Evolutionary conservation across 1,140 invertebrate genomes (phyloP).

Genomic region (Drosophila watanabei): DNA sequence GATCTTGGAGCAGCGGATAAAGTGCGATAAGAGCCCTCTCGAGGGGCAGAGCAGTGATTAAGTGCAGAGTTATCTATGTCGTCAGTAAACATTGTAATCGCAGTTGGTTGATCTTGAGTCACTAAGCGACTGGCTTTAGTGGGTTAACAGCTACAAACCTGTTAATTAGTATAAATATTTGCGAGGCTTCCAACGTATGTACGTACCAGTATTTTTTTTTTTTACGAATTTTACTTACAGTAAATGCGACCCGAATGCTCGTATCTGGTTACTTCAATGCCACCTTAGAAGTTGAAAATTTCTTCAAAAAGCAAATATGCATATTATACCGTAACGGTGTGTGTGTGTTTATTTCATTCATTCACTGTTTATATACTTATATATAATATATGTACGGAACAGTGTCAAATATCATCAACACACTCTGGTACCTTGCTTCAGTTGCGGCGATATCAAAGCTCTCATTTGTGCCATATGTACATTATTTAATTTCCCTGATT

Average conservation of each 20-base stretch:
- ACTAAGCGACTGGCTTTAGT: conserved; percentile 15
- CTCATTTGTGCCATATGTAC: conserved; percentile 14
- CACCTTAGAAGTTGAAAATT: conserved; percentile 19
- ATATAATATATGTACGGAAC: neutral
- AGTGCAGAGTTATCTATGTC: conserved; percentile 33
- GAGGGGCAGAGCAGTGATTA: conserved; percentile 5
- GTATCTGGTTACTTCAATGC: conserved; percentile 28
- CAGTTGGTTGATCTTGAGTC: conserved; percentile 29
- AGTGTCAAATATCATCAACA: conserved; percentile 32
- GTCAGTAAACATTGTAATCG: conserved; percentile 38
- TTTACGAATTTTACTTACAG: conserved; percentile 1
- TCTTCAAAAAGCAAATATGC: conserved; percentile 12
- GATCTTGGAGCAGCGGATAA: conserved; percentile 18
- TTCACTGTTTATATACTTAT: conserved; percentile 1
- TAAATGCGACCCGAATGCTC: conserved; percentile 4
- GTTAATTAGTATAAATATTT: conserved; percentile 12
- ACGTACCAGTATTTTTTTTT: neutral
- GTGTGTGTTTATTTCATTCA: conserved; percentile 15
- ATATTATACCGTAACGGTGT: conserved; percentile 6
- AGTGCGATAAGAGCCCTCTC: conserved; percentile 16
- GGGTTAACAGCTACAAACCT: conserved; percentile 17
- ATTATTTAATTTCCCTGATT: conserved; percentile 44
- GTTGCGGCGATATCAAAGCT: conserved; percentile 37
- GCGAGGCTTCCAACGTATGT: conserved; percentile 8
- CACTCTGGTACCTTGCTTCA: conserved; percentile 3